A percentile compares a stretch with the other conserved stretches of the same genome.
Evolutionary conservation across 2,797 vertebrate genomes (phyloP).

Genomic region (Coilia nasus): DNA sequence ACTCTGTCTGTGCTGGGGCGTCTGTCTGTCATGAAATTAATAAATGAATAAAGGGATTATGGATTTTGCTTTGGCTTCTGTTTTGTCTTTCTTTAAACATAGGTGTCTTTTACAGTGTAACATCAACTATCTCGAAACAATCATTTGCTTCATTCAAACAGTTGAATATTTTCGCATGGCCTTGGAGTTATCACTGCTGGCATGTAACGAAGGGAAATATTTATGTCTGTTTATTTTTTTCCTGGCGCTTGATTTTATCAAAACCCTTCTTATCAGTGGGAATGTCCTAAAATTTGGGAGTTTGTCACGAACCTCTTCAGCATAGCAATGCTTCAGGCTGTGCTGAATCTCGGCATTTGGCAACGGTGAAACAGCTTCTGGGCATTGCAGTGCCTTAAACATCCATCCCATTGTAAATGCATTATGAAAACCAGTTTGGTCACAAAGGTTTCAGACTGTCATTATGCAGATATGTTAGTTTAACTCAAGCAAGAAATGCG

Average conservation of each 20-base stretch:
- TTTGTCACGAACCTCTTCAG: not conserved
- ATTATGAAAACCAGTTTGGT: not conserved
- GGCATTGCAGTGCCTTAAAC: not conserved
- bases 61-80: not conserved
- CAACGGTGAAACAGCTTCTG: not conserved
- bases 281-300: not conserved
- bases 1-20: not conserved
- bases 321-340: not conserved
- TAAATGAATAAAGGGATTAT: slow-evolving; percentile 12
- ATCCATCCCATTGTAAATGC: not conserved
- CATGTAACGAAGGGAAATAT: not conserved
- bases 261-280: not conserved
- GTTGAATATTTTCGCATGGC: not conserved
- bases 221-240: not conserved
- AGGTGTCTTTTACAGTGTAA: not conserved
- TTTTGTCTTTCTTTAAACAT: not conserved
- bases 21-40: slow-evolving; percentile 13
- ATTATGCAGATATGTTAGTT: not conserved
- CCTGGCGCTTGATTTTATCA: not conserved
- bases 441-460: not conserved
- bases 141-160: not conserved
- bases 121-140: not conserved
- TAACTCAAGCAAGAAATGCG: not conserved
- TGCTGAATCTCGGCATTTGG: not conserved
- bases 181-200: not conserved